Evolutionary conservation across 2,888 invertebrate genomes (phyloP).

Genomic region (Pterobdella sp.): DNA sequence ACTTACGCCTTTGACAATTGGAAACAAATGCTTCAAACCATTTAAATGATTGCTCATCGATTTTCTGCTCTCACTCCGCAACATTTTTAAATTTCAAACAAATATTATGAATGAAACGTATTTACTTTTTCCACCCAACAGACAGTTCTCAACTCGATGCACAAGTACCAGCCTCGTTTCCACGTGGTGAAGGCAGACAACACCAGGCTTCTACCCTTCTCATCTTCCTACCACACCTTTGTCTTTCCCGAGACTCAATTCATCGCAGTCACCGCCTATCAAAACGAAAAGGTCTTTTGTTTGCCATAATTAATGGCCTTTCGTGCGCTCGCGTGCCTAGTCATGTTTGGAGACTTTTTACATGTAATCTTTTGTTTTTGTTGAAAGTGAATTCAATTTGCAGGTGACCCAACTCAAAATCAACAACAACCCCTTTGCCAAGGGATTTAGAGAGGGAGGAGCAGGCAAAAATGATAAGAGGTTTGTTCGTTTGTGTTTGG

Average conservation of each 20-base stretch:
- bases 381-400: constrained; percentile 1
- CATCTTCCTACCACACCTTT: constrained; percentile 39
- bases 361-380: neutral
- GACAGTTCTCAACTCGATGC: constrained; percentile 27
- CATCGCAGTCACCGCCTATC: constrained; percentile 49
- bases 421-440: constrained; percentile 54
- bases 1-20: no score
- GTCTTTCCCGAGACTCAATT: constrained; percentile 49
- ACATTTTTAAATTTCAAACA: no score
- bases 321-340: no score
- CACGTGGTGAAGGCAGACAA: constrained; percentile 26
- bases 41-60: no score
- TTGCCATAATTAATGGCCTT: neutral
- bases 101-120: no score
- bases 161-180: constrained; percentile 29
- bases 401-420: constrained; percentile 54
- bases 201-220: neutral
- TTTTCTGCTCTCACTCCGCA: no score
- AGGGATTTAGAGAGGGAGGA: constrained; percentile 48
- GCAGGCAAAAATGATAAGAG: constrained; percentile 17
- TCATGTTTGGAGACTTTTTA: neutral
- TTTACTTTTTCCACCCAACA: neutral
- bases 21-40: no score
- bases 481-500: no score
- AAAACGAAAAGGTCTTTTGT: constrained; percentile 40